Base-by-base conservation (phyloP, 1,140 invertebrate species). In the Reticulitermes speratus region DNA sequence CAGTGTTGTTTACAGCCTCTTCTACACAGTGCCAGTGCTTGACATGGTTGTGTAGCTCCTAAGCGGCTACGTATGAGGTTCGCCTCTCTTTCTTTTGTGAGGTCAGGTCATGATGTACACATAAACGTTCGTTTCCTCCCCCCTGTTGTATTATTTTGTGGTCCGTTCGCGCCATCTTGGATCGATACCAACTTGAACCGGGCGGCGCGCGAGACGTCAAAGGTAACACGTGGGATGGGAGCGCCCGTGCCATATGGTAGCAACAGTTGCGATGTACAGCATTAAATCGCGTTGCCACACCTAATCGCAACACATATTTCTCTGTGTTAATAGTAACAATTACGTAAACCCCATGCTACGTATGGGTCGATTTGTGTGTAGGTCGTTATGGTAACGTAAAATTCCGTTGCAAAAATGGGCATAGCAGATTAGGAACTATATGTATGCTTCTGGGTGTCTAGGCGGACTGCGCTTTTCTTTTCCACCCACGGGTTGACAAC, bases 91-190 rank as follows among this genome's bases (percentile, higher is more conserved):
- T 85, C 48, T 11, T 9, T 23, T 45, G 84, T n/a, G 38, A 19
- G 55, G 32, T 23, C 44, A 25, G 32, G 55, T 38, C 9, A 32
- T n/a, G 52, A 48, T 65, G n/a, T n/a, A 38, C 30, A n/a, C 30
- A 23, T 25, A 75, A n/a, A 30, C 48, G 0, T 19, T 65, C 44
- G 32, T 44, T 65, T 21, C 38, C 52, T 75, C 23, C 19, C n/a
- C 12, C 38, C 44, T 21, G 38, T n/a, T 83, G 21, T 14, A 21
- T 48, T 84, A 84, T 84, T 84, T 45, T 52, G 59, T 69, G 85
- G 45, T 69, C 25, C 38, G 32, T 55, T 75, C 38, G 69, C 86
- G 88, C 88, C 88, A 88, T 88, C 84, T 88, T 88, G 88, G 88
- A 88, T 88, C 88, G 88, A 88, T 88, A 88, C 44, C 83, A 19